Percentiles rank a stretch among this genome's conserved stretches.
Evolutionary conservation across 2,113 vertebrate genomes (phyloP).

Genomic region (Albula glossodonta): DNA sequence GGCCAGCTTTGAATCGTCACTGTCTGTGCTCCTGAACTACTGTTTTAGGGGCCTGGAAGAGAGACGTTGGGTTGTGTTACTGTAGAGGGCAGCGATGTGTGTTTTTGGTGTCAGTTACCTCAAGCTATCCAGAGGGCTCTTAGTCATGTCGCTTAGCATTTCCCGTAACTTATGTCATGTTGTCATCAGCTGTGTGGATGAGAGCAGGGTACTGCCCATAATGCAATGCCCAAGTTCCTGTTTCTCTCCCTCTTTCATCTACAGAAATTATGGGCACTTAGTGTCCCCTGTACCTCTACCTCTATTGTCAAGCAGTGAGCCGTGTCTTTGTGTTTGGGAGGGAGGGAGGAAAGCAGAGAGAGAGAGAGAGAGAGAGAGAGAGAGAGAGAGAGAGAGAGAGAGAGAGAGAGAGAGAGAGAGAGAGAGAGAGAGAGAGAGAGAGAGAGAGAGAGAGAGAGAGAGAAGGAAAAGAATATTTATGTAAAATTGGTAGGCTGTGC

Average conservation of each 20-base stretch:
- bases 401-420: too few species aligned
- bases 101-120: neutral
- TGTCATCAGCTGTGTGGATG: slow-evolving; percentile 34
- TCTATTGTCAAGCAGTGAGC: neutral
- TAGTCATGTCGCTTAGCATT: slow-evolving; percentile 19
- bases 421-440: too few species aligned
- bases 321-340: slow-evolving; percentile 9
- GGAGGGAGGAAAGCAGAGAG: too few species aligned
- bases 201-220: slow-evolving; percentile 40
- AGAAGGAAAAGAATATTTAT: neutral
- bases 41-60: neutral
- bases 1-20: neutral
- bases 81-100: neutral
- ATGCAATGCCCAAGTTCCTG: slow-evolving; percentile 35
- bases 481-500: neutral
- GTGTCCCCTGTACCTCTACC: neutral
- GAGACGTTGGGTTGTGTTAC: neutral
- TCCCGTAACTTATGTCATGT: slow-evolving; percentile 51
- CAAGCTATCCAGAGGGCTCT: neutral
- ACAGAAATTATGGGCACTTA: slow-evolving; percentile 18
- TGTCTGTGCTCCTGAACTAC: neutral
- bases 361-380: too few species aligned
- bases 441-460: neutral
- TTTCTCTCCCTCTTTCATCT: neutral
- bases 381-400: too few species aligned